These are phyloP conservation scores for Cottoperca gobio DNA, from an alignment of 2,797 vertebrate species.

Conservation along the genomic window DNA sequence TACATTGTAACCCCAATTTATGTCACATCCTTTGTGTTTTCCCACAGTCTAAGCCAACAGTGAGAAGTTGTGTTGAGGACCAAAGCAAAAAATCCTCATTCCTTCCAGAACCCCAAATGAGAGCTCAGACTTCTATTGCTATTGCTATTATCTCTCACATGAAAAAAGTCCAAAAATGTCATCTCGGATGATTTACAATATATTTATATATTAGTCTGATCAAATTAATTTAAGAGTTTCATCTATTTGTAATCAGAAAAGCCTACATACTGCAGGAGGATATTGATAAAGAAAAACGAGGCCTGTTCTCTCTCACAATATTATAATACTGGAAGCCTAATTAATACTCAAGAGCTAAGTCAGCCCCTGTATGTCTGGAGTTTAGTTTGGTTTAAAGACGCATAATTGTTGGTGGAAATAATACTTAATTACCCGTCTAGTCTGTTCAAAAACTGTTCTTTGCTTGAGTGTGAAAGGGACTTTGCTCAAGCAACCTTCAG, in stretches of 20 bases:
- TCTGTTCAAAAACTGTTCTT: constrained; percentile 58
- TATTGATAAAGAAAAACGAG: constrained; percentile 13
- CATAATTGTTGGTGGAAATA: constrained; percentile 44
- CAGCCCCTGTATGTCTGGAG: constrained; percentile 38
- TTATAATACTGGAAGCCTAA: constrained; percentile 17
- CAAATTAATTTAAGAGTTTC: constrained; percentile 1
- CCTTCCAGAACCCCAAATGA: background rate
- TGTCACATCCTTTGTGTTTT: background rate
- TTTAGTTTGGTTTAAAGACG: constrained; percentile 39
- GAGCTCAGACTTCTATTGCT: background rate
- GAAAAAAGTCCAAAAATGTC: constrained; percentile 1
- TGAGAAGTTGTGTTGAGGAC: background rate
- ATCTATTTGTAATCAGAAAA: constrained; percentile 11
- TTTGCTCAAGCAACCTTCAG: constrained; percentile 58
- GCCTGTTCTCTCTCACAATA: constrained; percentile 12
- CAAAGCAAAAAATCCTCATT: background rate
- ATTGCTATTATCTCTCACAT: background rate
- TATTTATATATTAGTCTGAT: background rate
- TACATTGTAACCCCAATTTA: background rate
- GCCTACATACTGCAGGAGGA: background rate
- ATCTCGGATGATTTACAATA: background rate
- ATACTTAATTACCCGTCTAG: constrained; percentile 49
- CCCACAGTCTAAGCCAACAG: background rate
- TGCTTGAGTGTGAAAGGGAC: constrained; percentile 29
- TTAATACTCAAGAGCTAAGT: constrained; percentile 33